Conservation (phyloP, 2,113 vertebrate species). For the Neomonachus schauinslandi region DNA sequence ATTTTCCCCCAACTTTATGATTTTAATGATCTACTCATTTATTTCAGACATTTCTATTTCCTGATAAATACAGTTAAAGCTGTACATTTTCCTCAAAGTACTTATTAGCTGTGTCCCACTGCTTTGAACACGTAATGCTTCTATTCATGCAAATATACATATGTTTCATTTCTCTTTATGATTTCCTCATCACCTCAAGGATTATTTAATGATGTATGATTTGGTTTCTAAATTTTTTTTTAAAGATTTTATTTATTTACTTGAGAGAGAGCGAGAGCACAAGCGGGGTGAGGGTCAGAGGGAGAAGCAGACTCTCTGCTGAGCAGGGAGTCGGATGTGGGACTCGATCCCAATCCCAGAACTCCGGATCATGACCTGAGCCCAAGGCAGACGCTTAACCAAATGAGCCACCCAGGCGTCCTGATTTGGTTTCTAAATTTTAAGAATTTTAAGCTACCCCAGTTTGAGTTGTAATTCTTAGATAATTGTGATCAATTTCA, state of each 20-base stretch:
- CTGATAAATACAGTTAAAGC: neutral
- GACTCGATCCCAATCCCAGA: no score
- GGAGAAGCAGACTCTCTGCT: neutral
- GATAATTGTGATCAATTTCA: neutral
- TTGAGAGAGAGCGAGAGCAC: no score
- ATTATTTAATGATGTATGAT: neutral
- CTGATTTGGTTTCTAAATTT: neutral
- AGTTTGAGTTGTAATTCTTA: neutral
- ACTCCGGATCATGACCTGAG: neutral
- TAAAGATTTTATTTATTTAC: neutral
- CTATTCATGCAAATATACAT: neutral
- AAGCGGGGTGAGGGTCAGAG: no score
- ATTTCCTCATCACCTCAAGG: neutral
- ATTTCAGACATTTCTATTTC: neutral
- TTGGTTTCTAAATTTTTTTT: neutral
- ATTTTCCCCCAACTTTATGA: neutral
- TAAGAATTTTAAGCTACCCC: neutral
- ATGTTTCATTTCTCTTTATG: neutral
- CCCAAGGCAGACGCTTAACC: neutral
- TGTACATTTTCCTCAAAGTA: neutral
- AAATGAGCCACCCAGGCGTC: neutral
- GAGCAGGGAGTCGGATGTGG: neutral
- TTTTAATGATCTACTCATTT: neutral
- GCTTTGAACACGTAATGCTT: neutral
- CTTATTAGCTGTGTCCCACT: neutral